Conservation (phyloP, 2,888 invertebrate genomes). For the Leptinotarsa haldemani region DNA sequence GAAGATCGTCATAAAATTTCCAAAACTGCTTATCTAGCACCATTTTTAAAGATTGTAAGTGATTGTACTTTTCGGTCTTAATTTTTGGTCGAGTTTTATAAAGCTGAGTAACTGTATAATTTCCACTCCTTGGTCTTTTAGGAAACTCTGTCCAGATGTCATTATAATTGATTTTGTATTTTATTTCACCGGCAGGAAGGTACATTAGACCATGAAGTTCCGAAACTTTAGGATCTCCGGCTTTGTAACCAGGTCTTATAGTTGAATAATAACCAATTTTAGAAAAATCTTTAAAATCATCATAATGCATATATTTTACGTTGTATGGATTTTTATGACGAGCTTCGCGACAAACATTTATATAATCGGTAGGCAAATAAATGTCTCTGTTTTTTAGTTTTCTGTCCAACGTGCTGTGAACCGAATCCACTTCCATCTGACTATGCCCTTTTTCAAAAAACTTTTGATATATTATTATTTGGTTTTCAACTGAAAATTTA, state of each 20-base stretch:
- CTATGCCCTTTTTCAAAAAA: slow-evolving; percentile 16
- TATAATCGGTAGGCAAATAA: slow-evolving; percentile 18
- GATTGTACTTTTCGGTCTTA: background rate
- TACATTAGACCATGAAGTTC: slow-evolving; percentile 2
- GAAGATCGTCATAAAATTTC: slow-evolving; percentile 9
- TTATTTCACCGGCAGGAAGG: slow-evolving; percentile 1
- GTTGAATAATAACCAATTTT: slow-evolving; percentile 7
- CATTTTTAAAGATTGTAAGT: slow-evolving; percentile 13
- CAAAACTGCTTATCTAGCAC: slow-evolving; percentile 23
- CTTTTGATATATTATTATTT: slow-evolving; percentile 17
- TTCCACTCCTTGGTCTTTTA: background rate
- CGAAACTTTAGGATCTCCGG: slow-evolving; percentile 20
- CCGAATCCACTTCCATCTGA: slow-evolving; percentile 23
- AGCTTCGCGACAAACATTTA: background rate
- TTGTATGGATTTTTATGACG: slow-evolving; percentile 12
- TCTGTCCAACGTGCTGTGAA: slow-evolving; percentile 11
- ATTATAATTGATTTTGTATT: background rate
- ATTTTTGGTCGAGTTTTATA: background rate
- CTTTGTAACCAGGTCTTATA: slow-evolving; percentile 16
- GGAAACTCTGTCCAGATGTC: background rate
- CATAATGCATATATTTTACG: slow-evolving; percentile 22
- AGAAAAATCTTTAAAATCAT: slow-evolving; percentile 5
- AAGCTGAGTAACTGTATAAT: background rate
- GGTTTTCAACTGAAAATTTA: slow-evolving; percentile 1
- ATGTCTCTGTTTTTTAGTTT: slow-evolving; percentile 2